Percentiles rank a stretch among this genome's conserved stretches.
Evolutionary conservation across 2,113 vertebrate species (phyloP).

Genomic region (Lipophrys pholis): DNA sequence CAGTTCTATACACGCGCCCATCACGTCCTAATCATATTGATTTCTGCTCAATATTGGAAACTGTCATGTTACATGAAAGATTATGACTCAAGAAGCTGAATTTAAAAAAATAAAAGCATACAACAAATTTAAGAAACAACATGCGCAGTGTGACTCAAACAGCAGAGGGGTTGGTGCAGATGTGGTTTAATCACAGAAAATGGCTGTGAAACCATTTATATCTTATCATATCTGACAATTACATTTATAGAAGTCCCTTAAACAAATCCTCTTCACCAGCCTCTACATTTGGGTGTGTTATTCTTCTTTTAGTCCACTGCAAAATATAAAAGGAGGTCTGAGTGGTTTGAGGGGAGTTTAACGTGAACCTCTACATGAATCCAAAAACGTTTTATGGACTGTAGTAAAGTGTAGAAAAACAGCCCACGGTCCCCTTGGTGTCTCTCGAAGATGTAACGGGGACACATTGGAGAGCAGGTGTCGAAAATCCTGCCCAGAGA

Average conservation of each 20-base stretch:
- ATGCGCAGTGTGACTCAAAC: neutral
- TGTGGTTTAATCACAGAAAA: neutral
- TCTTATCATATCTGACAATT: neutral
- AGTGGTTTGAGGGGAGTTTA: neutral
- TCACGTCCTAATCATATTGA: slow-evolving; percentile 50
- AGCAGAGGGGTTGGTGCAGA: neutral
- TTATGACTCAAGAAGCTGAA: slow-evolving; percentile 31
- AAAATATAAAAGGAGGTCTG: neutral
- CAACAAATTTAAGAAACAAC: slow-evolving; percentile 2
- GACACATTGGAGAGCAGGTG: neutral
- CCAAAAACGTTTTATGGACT: slow-evolving; percentile 6
- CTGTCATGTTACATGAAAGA: slow-evolving; percentile 64
- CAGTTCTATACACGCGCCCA: slow-evolving; percentile 17
- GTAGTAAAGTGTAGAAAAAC: slow-evolving; percentile 12
- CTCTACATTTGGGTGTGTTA: neutral
- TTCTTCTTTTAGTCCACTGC: neutral
- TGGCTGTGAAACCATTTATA: slow-evolving; percentile 1
- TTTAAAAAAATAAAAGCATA: slow-evolving; percentile 34
- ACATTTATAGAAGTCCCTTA: neutral
- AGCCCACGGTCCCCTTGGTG: neutral
- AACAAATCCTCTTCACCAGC: neutral
- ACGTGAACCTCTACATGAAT: neutral
- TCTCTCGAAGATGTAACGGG: no score
- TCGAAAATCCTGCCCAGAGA: slow-evolving; percentile 6
- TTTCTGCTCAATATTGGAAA: slow-evolving; percentile 63